Conservation (phyloP, 92 coral and sea anemone genomes). For the Actinernus sp. region DNA sequence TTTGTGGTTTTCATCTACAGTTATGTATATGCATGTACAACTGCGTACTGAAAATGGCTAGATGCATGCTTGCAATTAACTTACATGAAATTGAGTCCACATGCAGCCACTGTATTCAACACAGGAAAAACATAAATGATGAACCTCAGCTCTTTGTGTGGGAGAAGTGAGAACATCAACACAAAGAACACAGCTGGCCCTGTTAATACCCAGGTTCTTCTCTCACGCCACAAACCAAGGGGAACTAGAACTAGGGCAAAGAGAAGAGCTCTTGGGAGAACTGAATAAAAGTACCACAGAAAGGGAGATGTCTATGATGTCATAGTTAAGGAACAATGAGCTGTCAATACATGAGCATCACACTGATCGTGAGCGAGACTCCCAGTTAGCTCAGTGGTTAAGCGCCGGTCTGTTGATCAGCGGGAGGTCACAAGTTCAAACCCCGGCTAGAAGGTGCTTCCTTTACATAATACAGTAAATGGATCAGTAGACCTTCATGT, state of each 20-base stretch:
- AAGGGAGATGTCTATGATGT: conserved; percentile 88
- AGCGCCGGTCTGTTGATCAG: too few relatives aligned
- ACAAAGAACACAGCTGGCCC: conserved; percentile 79
- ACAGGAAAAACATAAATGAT: conserved; percentile 89
- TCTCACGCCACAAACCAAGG: conserved; percentile 86
- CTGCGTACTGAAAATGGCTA: too few relatives aligned
- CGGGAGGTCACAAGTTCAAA: too few relatives aligned
- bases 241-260: conserved; percentile 79
- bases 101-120: conserved; percentile 89
- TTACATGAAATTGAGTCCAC: conserved; percentile 93
- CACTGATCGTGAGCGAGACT: too few relatives aligned
- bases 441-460: too few relatives aligned
- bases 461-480: too few relatives aligned
- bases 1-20: too few relatives aligned
- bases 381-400: too few relatives aligned
- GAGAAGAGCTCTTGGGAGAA: conserved; percentile 88
- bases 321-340: conserved; percentile 75
- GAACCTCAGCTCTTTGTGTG: conserved; percentile 97
- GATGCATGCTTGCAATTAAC: too few relatives aligned
- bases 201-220: conserved; percentile 82
- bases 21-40: too few relatives aligned
- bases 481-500: too few relatives aligned
- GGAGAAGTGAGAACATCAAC: conserved; percentile 85
- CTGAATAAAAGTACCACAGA: conserved; percentile 96
- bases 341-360: too few relatives aligned